Evolutionary conservation across 2,113 vertebrate species (phyloP).

Genomic region (Egretta garzetta): DNA sequence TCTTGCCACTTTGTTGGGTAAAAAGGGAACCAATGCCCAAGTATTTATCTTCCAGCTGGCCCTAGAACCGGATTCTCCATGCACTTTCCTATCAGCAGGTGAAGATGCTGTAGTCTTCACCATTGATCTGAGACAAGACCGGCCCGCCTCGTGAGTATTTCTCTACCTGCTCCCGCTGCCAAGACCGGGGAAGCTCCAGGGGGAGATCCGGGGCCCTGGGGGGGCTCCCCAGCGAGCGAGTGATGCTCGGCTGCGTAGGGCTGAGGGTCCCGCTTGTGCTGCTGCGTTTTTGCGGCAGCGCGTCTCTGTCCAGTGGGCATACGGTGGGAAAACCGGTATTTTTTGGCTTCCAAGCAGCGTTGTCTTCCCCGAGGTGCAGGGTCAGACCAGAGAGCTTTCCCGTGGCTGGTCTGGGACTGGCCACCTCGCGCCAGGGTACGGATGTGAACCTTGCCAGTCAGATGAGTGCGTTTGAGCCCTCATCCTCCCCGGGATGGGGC

Average conservation of each 20-base stretch:
- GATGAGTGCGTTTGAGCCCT: fast-evolving
- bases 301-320: fast-evolving
- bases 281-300: fast-evolving
- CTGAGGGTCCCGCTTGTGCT: fast-evolving
- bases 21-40: neutral
- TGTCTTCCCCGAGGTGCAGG: neutral
- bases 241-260: fast-evolving
- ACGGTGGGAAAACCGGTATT: fast-evolving
- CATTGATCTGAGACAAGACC: conserved; percentile 91
- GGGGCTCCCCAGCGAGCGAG: neutral
- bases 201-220: fast-evolving
- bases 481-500: fast-evolving
- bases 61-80: conserved; percentile 96
- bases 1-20: neutral
- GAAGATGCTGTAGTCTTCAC: conserved; percentile 95
- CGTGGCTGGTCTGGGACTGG: neutral
- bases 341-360: fast-evolving
- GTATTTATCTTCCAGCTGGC: conserved; percentile 81
- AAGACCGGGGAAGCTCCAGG: fast-evolving
- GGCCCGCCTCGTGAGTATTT: conserved; percentile 90
- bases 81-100: conserved; percentile 94
- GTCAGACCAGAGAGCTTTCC: neutral
- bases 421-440: fast-evolving
- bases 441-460: fast-evolving
- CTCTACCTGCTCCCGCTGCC: fast-evolving